A percentile compares a stretch with the other conserved stretches of the same genome.
Conservation (phyloP, 2,888 invertebrate species). For the Galerucella nymphaeae region DNA sequence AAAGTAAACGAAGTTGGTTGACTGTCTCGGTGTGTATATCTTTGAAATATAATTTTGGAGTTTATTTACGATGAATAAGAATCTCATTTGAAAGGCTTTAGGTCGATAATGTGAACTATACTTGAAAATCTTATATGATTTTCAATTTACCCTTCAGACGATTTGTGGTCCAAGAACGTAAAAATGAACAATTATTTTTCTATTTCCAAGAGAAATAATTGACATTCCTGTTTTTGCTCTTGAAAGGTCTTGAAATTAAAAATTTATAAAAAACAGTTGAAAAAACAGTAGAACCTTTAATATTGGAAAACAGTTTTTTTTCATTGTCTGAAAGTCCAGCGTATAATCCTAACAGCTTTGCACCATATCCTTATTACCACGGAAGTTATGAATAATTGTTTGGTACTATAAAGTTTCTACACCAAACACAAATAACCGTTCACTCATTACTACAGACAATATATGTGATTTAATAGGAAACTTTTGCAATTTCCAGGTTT, state of each 20-base stretch:
- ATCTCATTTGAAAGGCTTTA: conserved; percentile 3
- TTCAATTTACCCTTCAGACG: no score
- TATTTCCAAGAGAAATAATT: no score
- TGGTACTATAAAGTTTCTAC: no score
- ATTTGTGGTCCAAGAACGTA: no score
- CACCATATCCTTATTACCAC: no score
- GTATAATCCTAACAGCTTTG: no score
- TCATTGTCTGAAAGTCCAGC: neutral
- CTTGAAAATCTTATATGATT: neutral
- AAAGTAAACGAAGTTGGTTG: neutral
- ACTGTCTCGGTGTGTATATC: conserved; percentile 4
- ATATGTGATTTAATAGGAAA: no score
- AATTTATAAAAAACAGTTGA: neutral
- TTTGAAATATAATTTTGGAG: conserved; percentile 12
- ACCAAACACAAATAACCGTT: no score
- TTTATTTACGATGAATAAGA: conserved; percentile 2
- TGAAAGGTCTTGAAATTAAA: neutral
- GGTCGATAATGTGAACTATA: neutral
- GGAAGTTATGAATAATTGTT: no score
- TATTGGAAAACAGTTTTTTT: neutral
- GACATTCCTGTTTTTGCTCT: neutral
- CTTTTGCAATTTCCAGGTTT: no score
- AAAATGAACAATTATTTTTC: no score
- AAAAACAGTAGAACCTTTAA: neutral
- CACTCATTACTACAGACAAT: no score